Evolutionary conservation across 2,888 invertebrate genomes (phyloP), one percentile per base, ranked within the genome.

Genomic region (Mimumesa dahlbomi): DNA sequence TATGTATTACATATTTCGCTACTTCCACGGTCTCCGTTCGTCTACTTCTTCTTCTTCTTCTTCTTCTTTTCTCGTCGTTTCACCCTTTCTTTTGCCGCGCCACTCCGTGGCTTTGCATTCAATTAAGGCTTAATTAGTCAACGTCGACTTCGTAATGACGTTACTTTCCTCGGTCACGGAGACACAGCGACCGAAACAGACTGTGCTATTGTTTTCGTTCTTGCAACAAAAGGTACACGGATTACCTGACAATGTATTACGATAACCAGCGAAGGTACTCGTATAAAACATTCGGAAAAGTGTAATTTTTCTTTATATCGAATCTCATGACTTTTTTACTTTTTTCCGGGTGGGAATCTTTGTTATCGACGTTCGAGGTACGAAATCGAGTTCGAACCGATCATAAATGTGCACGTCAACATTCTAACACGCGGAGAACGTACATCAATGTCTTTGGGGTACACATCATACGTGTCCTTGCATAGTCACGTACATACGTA

Each of bases 41-140:
- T n/a, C n/a, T n/a, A n/a, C n/a, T n/a, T n/a, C n/a, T 42, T 29
- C 48, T 48, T 46, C 6, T 46, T 46, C 18, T 49, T 59, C 46
- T 16, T 36, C 42, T 34, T 52, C 59, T 6, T 46, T 45, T 34
- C 31, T 42, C 46, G 25, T 7, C 18, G 18, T n/a, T 36, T 21
- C 36, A 31, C 16, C 19, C 9, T 11, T 22, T 19, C 9, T 25
- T 14, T 9, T 56, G 16, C 6, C 50, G 52, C 62, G 38, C 48
- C 57, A 50, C 56, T 52, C 46, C 58, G 65, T 57, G 72, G 48
- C 70, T 79, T 77, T 82, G 82, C 82, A 82, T 82, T 79, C 79
- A 82, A 82, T 82, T 82, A 81, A 66, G 71, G 62, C 75, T 78
- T 82, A 82, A 82, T 82, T 82, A 79, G 79, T 77, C 77, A 72